Conservation (phyloP, 1,140 invertebrate genomes). For the Contarinia nasturtii region DNA sequence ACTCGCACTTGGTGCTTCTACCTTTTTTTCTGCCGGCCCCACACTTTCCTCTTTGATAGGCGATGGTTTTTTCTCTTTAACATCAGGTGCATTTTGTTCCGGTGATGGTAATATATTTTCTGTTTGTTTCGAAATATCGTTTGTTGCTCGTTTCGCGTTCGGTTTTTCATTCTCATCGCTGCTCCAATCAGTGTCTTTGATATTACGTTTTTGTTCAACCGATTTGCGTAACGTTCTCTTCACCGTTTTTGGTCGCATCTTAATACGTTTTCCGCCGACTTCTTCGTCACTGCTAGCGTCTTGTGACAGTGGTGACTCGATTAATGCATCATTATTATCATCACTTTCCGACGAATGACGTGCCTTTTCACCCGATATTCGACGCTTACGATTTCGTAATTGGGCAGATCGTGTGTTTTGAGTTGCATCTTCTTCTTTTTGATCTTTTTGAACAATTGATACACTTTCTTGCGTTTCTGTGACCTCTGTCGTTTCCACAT, state of each 20-base stretch:
- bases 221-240: slow-evolving; percentile 32
- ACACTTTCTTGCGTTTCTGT: no score
- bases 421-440: no score
- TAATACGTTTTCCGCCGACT: slow-evolving; percentile 29
- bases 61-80: slow-evolving; percentile 1
- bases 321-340: slow-evolving; percentile 7
- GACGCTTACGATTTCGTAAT: slow-evolving; percentile 13
- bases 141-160: slow-evolving; percentile 22
- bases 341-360: slow-evolving; percentile 18
- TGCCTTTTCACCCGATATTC: slow-evolving; percentile 9
- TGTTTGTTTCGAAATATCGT: slow-evolving; percentile 1
- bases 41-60: neutral
- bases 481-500: no score
- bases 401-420: neutral
- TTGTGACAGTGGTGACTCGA: slow-evolving; percentile 10
- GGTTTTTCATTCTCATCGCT: slow-evolving; percentile 29
- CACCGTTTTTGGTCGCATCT: slow-evolving; percentile 27
- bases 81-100: slow-evolving; percentile 7
- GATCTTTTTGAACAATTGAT: no score
- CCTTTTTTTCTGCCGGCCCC: neutral
- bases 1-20: neutral
- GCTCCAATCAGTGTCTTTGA: slow-evolving; percentile 29
- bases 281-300: slow-evolving; percentile 27
- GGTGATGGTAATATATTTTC: slow-evolving; percentile 5
- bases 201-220: slow-evolving; percentile 32